Percentiles rank a stretch among this genome's conserved stretches.
phyloP scores from a whole-genome alignment of 2,888 invertebrate species.

The Lochmaea capreae region DNA sequence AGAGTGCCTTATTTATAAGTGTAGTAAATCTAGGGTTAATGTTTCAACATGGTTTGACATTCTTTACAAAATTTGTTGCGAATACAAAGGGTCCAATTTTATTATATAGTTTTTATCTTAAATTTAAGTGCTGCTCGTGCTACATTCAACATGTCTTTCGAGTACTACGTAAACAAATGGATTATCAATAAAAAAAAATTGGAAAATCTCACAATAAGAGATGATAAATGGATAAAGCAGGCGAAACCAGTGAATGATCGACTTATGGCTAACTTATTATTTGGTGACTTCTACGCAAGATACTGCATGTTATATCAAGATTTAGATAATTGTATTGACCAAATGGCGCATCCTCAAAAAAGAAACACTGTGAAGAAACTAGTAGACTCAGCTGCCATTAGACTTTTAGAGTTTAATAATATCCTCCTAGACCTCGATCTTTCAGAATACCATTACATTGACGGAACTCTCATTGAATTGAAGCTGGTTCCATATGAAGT shows the following conservation, averaged over 20 bases:
- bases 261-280: conserved; percentile 66
- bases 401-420: conserved; percentile 71
- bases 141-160: conserved; percentile 63
- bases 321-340: conserved; percentile 72
- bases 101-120: background rate
- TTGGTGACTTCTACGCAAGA: conserved; percentile 68
- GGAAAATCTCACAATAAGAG: conserved; percentile 61
- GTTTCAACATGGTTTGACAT: no score
- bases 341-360: conserved; percentile 73
- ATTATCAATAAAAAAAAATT: conserved; percentile 64
- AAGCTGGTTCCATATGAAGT: conserved; percentile 76
- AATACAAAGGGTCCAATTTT: background rate
- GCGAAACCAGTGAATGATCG: conserved; percentile 63
- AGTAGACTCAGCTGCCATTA: conserved; percentile 69
- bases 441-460: conserved; percentile 77
- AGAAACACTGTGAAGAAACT: conserved; percentile 69
- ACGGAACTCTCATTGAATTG: conserved; percentile 76
- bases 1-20: no score
- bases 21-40: no score
- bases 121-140: background rate
- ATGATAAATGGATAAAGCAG: conserved; percentile 58
- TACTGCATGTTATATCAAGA: conserved; percentile 70
- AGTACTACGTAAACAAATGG: conserved; percentile 68
- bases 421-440: conserved; percentile 70
- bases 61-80: background rate